Evolutionary conservation across 1,140 invertebrate species (phyloP).

Genomic region (Andrena cerasifolii): DNA sequence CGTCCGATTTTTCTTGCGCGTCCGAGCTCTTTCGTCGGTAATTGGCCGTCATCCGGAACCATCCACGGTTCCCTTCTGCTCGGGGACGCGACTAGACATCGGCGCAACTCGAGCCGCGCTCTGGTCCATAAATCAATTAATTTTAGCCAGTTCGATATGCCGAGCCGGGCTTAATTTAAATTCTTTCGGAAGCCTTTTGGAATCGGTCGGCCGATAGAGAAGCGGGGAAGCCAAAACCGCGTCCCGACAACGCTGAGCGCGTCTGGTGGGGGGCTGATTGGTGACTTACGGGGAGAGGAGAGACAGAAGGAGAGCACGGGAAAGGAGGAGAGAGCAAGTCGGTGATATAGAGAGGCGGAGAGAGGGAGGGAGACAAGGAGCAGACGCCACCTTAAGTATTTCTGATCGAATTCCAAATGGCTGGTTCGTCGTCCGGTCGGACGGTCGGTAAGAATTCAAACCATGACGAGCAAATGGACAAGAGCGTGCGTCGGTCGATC

Average conservation of each 20-base stretch:
- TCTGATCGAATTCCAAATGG: slow-evolving; percentile 80
- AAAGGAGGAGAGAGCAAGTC: slow-evolving; percentile 31
- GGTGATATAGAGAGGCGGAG: no score
- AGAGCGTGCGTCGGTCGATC: slow-evolving; percentile 44
- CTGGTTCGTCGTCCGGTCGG: slow-evolving; percentile 70
- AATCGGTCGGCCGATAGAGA: slow-evolving; percentile 56
- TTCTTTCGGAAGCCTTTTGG: slow-evolving; percentile 77
- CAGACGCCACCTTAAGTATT: slow-evolving; percentile 80
- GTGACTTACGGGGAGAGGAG: slow-evolving; percentile 54
- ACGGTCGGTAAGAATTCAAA: slow-evolving; percentile 75
- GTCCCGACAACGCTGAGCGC: slow-evolving; percentile 5
- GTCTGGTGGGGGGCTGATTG: slow-evolving; percentile 56
- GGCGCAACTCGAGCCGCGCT: slow-evolving; percentile 11
- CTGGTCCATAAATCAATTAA: slow-evolving; percentile 79
- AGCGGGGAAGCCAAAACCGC: slow-evolving; percentile 43
- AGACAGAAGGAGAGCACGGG: slow-evolving; percentile 39
- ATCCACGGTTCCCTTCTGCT: slow-evolving; percentile 1
- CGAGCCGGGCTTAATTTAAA: slow-evolving; percentile 78
- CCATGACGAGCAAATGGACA: slow-evolving; percentile 70
- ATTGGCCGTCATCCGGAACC: slow-evolving; percentile 50
- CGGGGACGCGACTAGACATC: neutral
- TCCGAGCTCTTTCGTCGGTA: slow-evolving; percentile 17
- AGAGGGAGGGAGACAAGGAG: slow-evolving; percentile 39
- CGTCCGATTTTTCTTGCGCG: slow-evolving; percentile 49
- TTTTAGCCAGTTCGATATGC: slow-evolving; percentile 80